Conservation (phyloP, 1,140 invertebrate genomes). For the Samia ricini region DNA sequence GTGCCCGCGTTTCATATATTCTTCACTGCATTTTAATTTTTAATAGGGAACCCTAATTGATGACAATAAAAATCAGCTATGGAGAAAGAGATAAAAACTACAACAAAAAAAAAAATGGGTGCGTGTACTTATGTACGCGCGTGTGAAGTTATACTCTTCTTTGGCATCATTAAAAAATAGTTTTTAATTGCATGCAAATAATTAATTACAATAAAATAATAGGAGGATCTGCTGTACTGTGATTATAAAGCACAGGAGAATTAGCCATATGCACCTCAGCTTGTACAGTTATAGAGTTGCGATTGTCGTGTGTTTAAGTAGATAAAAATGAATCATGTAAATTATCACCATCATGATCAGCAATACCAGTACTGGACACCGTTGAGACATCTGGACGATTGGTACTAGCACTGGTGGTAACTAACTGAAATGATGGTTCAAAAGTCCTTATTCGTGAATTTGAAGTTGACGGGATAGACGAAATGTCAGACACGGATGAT, state of each 20-base stretch:
- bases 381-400: slow-evolving; percentile 5
- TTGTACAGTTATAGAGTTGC: slow-evolving; percentile 6
- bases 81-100: too few species aligned
- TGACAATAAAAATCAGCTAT: too few species aligned
- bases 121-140: too few species aligned
- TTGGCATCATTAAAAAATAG: too few species aligned
- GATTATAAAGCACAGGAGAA: slow-evolving; percentile 2
- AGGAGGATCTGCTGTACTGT: background rate
- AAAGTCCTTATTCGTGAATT: slow-evolving; percentile 20
- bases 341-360: slow-evolving; percentile 7
- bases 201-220: too few species aligned
- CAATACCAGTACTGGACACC: slow-evolving; percentile 6
- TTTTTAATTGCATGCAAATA: too few species aligned
- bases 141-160: too few species aligned
- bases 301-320: background rate
- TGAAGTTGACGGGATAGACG: slow-evolving; percentile 18
- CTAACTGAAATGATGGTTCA: slow-evolving; percentile 21
- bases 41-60: too few species aligned
- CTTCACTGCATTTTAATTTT: too few species aligned
- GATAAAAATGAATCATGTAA: slow-evolving; percentile 10
- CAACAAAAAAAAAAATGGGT: too few species aligned
- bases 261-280: slow-evolving; percentile 4
- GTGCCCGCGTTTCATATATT: too few species aligned
- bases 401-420: slow-evolving; percentile 12
- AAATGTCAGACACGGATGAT: slow-evolving; percentile 21